Percentiles rank a stretch among this genome's conserved stretches.
These are phyloP conservation scores for Dolichallabes microphthalmus DNA, from an alignment of 2,113 vertebrate species.

Conservation along the genomic window DNA sequence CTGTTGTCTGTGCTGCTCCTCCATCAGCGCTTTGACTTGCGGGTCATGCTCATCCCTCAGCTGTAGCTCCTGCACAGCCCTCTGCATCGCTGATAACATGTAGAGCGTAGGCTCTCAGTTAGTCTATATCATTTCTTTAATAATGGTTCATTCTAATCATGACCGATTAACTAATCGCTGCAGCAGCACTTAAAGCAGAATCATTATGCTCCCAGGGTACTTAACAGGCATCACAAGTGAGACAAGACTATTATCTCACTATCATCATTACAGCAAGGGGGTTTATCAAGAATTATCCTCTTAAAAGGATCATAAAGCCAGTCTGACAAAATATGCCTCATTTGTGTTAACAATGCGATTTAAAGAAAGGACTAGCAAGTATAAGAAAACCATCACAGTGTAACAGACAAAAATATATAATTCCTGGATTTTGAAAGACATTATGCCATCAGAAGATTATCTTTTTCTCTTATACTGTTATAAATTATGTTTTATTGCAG, in stretches of 20 bases:
- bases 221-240: constrained; percentile 27
- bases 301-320: constrained; percentile 37
- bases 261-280: constrained; percentile 2
- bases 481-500: no score
- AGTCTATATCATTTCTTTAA: constrained; percentile 17
- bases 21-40: constrained; percentile 61
- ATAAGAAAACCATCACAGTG: neutral
- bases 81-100: constrained; percentile 34
- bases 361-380: constrained; percentile 1
- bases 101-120: neutral
- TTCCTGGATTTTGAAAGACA: neutral
- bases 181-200: constrained; percentile 32
- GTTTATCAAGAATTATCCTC: neutral
- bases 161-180: constrained; percentile 36
- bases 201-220: constrained; percentile 16
- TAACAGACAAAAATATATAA: neutral
- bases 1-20: constrained; percentile 65
- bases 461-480: neutral
- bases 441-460: neutral
- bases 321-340: constrained; percentile 28
- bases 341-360: neutral
- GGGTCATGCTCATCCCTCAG: constrained; percentile 55
- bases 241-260: constrained; percentile 32
- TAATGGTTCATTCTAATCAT: constrained; percentile 24
- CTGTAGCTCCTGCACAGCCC: constrained; percentile 46